Base-by-base conservation (phyloP, 2,797 vertebrate genomes). In the Protonibea diacanthus region DNA sequence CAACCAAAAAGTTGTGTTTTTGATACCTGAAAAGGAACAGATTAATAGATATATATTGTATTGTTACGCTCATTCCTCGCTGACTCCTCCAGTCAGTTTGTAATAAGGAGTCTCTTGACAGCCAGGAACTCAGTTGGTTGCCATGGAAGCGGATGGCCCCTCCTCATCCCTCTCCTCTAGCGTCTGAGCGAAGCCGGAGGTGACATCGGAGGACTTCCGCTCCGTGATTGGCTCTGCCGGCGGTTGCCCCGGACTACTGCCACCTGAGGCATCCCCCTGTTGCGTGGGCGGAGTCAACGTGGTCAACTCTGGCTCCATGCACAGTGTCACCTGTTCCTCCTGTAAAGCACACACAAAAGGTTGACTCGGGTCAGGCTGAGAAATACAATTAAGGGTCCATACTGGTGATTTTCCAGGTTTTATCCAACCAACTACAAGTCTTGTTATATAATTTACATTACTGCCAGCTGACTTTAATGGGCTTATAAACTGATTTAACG, bases 311-410 rank as follows among this genome's bases (percentile, higher is more conserved):
- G 96, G 93, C 93, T 99, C 98, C 93, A 97, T 94, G 89, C 96
- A 97, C 87, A 98, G 94, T 0, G 94, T 96, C 71, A 97, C 94
- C 47, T 99, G 97, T 83, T 97, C 97, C 88, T 99, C 95, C 95
- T 96, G 88, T 65, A 53, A n/a, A 51, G 71, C 59, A 81, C 48
- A 85, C 47, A 61, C 52, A 63, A 45, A 33, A 58, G n/a, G 52
- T 56, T 74, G 42, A 69, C 42, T 64, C 45, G 51, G 48, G 57
- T 70, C 45, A 64, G 47, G 71, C 7, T 70, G 12, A 51, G 20
- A 51, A 57, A 48, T 23, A 42, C 21, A 38, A 21, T 2, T 48
- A 21, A n/a, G 4, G 29, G 56, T 38, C 14, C 7, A 21, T 21
- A 20, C 27, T 40, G 7, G 5, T 58, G 33, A 33, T 56, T 57